Conservation (phyloP, 2,888 invertebrate species). For the Microctonus hyperodae region DNA sequence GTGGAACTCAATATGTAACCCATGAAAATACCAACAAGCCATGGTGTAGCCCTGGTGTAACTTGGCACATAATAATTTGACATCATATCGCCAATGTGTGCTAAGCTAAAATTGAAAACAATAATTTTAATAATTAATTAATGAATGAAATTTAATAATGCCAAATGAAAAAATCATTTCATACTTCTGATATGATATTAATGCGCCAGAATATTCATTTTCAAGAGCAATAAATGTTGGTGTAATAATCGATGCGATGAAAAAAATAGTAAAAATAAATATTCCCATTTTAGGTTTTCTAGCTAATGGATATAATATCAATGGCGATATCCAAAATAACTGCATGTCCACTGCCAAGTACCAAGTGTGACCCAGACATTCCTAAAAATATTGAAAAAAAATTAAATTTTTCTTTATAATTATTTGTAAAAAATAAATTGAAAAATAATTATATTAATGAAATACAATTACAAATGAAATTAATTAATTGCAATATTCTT, state of each 20-base stretch:
- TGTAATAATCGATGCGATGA: conserved; percentile 52
- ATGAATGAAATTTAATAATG: too few species aligned
- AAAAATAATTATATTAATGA: too few species aligned
- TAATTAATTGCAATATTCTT: too few species aligned
- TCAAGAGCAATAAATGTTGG: conserved; percentile 57
- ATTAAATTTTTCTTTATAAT: too few species aligned
- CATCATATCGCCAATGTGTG: neutral
- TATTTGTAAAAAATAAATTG: too few species aligned
- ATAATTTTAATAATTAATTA: neutral
- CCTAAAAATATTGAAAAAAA: conserved; percentile 17
- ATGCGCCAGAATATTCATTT: conserved; percentile 53
- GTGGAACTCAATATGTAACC: conserved; percentile 34
- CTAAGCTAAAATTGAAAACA: neutral
- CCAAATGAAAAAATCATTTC: neutral
- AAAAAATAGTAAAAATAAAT: conserved; percentile 45
- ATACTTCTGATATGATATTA: conserved; percentile 12
- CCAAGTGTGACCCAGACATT: conserved; percentile 68
- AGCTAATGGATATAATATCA: conserved; percentile 65
- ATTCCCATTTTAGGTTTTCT: conserved; percentile 59
- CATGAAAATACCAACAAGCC: conserved; percentile 38
- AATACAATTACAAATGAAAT: too few species aligned
- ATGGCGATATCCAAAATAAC: conserved; percentile 66
- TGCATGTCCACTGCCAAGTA: conserved; percentile 70
- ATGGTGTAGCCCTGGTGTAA: conserved; percentile 38
- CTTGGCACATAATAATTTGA: conserved; percentile 34